phyloP scores from a whole-genome alignment of 2,888 invertebrate genomes.

The Adineta ricciae region DNA sequence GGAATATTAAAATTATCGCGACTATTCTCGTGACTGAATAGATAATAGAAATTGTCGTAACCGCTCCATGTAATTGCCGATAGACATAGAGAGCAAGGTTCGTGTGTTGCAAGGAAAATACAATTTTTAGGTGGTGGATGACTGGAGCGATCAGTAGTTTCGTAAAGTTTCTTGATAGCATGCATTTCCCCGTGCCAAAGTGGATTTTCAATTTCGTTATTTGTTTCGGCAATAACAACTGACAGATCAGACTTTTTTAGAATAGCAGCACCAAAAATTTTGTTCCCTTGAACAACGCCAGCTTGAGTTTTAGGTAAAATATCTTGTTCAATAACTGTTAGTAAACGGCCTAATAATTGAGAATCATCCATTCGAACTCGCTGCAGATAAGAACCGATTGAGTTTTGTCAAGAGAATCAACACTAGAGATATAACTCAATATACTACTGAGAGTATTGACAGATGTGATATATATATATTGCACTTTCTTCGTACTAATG shows the following conservation, averaged over 20 bases:
- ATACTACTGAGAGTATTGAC: too few species aligned
- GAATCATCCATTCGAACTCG: not conserved
- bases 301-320: not conserved
- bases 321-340: not conserved
- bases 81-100: not conserved
- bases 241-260: not conserved
- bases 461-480: too few species aligned
- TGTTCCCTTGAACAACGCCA: not conserved
- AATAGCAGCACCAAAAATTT: conserved; percentile 1
- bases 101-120: not conserved
- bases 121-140: not conserved
- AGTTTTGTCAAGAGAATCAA: too few species aligned
- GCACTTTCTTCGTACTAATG: too few species aligned
- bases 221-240: not conserved
- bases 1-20: not conserved
- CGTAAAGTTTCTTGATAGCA: not conserved
- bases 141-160: not conserved
- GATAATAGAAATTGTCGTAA: not conserved
- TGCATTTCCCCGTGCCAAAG: not conserved
- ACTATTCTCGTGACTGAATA: not conserved
- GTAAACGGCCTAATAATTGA: not conserved
- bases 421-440: too few species aligned
- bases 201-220: conserved; percentile 3
- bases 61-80: not conserved
- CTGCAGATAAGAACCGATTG: too few species aligned